A percentile compares a stretch with the other conserved stretches of the same genome.
phyloP scores from a whole-genome alignment of 2,888 invertebrate species.

The Mesorhabditis spiculigera region DNA sequence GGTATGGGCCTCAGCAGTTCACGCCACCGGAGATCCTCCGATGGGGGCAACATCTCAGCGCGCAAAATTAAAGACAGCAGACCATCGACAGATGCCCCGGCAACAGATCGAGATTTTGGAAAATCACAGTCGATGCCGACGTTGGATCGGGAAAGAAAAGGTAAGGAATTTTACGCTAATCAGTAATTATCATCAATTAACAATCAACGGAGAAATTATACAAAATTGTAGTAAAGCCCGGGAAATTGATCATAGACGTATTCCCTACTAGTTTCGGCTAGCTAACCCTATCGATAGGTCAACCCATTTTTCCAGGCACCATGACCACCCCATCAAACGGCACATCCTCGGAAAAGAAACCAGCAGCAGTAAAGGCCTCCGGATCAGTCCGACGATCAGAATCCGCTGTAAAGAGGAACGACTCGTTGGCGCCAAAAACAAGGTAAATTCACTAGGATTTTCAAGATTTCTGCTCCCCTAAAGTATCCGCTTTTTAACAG shows the following conservation, averaged over 20 bases:
- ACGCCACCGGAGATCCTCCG: background rate
- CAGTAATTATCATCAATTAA: too few relatives aligned
- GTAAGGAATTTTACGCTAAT: background rate
- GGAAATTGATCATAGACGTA: background rate
- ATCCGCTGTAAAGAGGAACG: conserved; percentile 2
- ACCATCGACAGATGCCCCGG: background rate
- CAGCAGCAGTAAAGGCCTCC: background rate
- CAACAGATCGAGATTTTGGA: background rate
- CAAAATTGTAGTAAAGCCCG: background rate
- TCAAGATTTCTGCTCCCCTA: background rate
- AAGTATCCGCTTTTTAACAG: too few relatives aligned
- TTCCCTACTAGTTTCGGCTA: too few relatives aligned
- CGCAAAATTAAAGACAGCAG: background rate
- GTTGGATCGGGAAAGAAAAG: conserved; percentile 4
- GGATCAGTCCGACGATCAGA: background rate
- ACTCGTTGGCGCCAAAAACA: background rate
- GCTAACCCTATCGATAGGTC: too few relatives aligned
- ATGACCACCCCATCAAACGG: background rate
- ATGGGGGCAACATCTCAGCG: background rate
- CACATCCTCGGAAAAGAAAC: background rate
- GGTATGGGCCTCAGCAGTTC: background rate
- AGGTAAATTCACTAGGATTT: background rate
- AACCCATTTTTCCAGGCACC: background rate
- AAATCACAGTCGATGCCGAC: conserved; percentile 6
- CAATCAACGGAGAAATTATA: background rate